A percentile compares a stretch with the other conserved stretches of the same genome.
phyloP scores from a whole-genome alignment of 2,113 vertebrate genomes.

The Actenoides lindsayi region DNA sequence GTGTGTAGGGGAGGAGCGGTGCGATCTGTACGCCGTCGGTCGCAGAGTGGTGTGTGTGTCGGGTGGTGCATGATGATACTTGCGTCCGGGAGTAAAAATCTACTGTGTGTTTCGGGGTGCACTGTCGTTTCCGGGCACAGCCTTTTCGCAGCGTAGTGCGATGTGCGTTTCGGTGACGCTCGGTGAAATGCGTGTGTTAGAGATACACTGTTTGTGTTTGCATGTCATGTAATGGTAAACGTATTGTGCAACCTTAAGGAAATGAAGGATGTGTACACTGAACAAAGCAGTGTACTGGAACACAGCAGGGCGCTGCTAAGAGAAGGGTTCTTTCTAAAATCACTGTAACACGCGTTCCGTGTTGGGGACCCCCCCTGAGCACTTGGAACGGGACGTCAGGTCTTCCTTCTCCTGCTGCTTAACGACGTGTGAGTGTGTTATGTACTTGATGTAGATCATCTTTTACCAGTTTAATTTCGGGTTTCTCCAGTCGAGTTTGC shows the following conservation, averaged over 20 bases:
- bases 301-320: background rate
- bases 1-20: background rate
- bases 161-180: background rate
- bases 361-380: background rate
- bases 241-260: accelerated
- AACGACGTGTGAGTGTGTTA: accelerated
- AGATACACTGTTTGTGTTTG: accelerated
- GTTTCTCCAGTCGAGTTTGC: background rate
- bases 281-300: background rate
- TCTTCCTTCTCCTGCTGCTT: background rate
- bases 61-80: accelerated
- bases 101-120: background rate
- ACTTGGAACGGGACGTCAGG: background rate
- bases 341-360: accelerated
- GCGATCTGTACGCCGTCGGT: background rate
- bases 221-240: accelerated
- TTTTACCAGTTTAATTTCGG: background rate
- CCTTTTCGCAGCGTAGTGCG: background rate
- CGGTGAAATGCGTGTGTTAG: too few species aligned
- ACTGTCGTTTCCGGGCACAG: too few species aligned
- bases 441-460: background rate
- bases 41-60: accelerated
- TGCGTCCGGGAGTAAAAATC: accelerated
- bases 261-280: background rate
- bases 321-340: background rate